Percentiles rank a stretch among this genome's conserved stretches.
phyloP scores from a whole-genome alignment of 2,888 invertebrate species.

The Ctena decussata region DNA sequence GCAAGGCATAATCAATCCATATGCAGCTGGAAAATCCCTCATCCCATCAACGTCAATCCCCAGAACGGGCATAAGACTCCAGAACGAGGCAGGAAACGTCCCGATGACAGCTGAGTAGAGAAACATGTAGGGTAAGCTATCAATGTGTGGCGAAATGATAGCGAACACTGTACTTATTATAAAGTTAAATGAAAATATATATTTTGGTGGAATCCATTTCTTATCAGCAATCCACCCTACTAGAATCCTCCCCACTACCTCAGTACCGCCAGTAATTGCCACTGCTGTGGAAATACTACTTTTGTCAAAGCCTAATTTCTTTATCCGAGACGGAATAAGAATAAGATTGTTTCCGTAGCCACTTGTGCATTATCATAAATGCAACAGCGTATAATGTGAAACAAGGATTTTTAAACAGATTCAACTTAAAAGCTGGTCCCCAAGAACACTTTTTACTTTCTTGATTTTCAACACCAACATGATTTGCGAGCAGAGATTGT shows the following conservation, averaged over 20 bases:
- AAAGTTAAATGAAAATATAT: constrained; percentile 4
- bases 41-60: constrained; percentile 16
- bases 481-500: too few species aligned
- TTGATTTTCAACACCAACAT: too few species aligned
- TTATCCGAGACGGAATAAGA: constrained; percentile 14
- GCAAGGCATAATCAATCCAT: background rate
- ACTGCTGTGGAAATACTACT: background rate
- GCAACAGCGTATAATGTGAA: background rate
- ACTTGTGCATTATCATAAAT: background rate
- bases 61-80: constrained; percentile 17
- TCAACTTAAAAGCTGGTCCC: background rate
- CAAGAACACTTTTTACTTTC: too few species aligned
- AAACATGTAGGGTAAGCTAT: constrained; percentile 1
- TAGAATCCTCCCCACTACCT: constrained; percentile 12
- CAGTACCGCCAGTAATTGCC: constrained; percentile 19
- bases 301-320: constrained; percentile 1
- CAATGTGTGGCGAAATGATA: background rate
- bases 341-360: background rate
- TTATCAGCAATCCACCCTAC: constrained; percentile 24
- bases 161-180: constrained; percentile 7
- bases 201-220: background rate
- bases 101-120: constrained; percentile 15
- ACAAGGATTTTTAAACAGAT: background rate
- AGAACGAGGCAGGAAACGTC: constrained; percentile 29
- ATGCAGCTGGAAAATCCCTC: background rate